A percentile compares a stretch with the other conserved stretches of the same genome.
Conservation (phyloP, 2,888 invertebrate genomes). For the Leptinotarsa juncta region DNA sequence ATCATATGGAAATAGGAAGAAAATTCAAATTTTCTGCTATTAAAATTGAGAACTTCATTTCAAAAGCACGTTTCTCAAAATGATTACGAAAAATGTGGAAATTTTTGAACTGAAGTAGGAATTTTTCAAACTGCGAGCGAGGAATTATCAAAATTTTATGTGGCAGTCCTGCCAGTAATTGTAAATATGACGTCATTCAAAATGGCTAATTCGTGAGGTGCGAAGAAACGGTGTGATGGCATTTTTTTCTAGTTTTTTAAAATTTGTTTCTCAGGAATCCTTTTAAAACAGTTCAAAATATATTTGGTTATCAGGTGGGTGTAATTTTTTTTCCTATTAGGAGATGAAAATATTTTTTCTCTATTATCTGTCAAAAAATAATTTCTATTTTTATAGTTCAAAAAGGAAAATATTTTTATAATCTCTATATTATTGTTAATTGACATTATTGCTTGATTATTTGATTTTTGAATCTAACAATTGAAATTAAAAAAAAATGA, state of each 20-base stretch:
- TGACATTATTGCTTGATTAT: no score
- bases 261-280: constrained; percentile 41
- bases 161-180: not conserved
- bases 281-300: constrained; percentile 27
- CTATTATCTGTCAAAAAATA: not conserved
- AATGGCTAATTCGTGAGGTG: constrained; percentile 50
- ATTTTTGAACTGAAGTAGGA: no score
- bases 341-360: not conserved
- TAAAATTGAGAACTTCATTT: no score
- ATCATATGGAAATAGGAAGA: no score
- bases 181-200: constrained; percentile 49
- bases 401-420: not conserved
- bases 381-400: constrained; percentile 1
- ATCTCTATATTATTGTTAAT: not conserved
- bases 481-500: constrained; percentile 26
- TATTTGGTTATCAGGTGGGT: constrained; percentile 36
- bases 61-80: no score
- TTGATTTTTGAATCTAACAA: not conserved
- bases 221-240: constrained; percentile 35
- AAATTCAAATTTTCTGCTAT: no score
- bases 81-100: no score
- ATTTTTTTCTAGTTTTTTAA: constrained; percentile 51
- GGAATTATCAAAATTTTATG: not conserved
- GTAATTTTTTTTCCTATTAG: not conserved
- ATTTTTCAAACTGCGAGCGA: no score